Conservation (phyloP, 2,888 invertebrate species). For the Macrostomum cliftonense region DNA sequence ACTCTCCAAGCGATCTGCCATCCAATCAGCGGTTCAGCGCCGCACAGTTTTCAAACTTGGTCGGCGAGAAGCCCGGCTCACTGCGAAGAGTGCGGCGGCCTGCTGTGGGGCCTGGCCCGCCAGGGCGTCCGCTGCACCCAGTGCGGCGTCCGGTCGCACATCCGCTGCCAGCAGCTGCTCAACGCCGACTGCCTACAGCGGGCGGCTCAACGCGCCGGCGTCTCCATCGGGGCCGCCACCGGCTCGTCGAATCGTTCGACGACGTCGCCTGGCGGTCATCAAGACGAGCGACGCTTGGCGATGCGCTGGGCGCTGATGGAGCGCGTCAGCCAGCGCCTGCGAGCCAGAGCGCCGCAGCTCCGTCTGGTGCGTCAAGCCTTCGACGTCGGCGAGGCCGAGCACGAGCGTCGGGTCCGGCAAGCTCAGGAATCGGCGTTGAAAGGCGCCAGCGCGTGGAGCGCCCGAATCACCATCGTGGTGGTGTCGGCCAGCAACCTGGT, state of each 20-base stretch:
- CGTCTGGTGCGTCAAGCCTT: constrained; percentile 59
- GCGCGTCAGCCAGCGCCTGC: constrained; percentile 92
- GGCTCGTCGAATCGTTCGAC: too few species aligned
- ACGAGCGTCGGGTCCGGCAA: constrained; percentile 62
- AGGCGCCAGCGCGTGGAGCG: constrained; percentile 99
- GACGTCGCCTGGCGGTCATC: too few species aligned
- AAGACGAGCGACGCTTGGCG: constrained; percentile 81
- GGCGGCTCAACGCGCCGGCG: constrained; percentile 83
- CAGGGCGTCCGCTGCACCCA: constrained; percentile 95
- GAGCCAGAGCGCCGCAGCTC: constrained; percentile 95
- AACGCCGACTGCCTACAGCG: constrained; percentile 97
- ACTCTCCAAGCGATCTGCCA: constrained; percentile 95
- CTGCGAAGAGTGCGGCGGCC: constrained; percentile 96
- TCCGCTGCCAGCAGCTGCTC: constrained; percentile 95
- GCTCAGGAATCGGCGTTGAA: constrained; percentile 96
- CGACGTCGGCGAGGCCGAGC: background rate
- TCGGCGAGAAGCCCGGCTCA: constrained; percentile 97
- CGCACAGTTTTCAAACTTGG: constrained; percentile 96
- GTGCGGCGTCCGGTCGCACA: constrained; percentile 98
- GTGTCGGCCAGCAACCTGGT: constrained; percentile 99
- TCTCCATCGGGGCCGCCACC: too few species aligned
- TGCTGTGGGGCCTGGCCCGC: constrained; percentile 92
- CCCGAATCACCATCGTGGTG: constrained; percentile 99
- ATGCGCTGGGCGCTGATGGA: constrained; percentile 99
- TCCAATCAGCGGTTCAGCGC: constrained; percentile 94